Percentiles rank a stretch among this genome's conserved stretches.
Conservation (phyloP, 2,797 vertebrate species). For the Tadarida brasiliensis region DNA sequence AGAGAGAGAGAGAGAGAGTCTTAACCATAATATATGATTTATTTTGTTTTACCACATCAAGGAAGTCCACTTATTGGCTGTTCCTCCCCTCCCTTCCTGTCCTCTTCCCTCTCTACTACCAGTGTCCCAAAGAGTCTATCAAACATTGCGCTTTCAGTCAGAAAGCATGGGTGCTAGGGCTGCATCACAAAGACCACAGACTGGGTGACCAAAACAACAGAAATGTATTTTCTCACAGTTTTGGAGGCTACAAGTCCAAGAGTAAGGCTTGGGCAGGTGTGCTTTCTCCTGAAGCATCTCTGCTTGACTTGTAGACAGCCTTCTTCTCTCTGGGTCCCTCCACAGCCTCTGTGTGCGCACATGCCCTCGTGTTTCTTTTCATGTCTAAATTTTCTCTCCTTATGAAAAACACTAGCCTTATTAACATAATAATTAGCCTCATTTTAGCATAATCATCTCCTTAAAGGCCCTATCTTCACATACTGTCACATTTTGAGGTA, state of each 20-base stretch:
- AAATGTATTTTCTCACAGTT: neutral
- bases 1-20: no score
- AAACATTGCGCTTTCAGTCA: neutral
- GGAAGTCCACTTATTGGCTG: neutral
- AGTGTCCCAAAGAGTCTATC: neutral
- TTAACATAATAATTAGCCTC: neutral
- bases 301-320: neutral
- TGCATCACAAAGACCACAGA: neutral
- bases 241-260: neutral
- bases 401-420: neutral
- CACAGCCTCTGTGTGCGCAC: accelerated
- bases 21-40: neutral
- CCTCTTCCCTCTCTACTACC: neutral
- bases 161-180: neutral
- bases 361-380: neutral
- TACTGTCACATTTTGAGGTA: neutral
- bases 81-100: neutral
- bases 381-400: neutral
- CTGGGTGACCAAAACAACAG: neutral
- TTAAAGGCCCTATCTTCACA: neutral
- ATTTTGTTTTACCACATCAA: slow-evolving; percentile 20
- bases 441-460: neutral
- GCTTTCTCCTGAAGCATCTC: neutral
- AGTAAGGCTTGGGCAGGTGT: no score
- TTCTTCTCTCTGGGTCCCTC: neutral